Evolutionary conservation across 2,888 invertebrate species (phyloP).

Genomic region (Drosophila setosimentum): DNA sequence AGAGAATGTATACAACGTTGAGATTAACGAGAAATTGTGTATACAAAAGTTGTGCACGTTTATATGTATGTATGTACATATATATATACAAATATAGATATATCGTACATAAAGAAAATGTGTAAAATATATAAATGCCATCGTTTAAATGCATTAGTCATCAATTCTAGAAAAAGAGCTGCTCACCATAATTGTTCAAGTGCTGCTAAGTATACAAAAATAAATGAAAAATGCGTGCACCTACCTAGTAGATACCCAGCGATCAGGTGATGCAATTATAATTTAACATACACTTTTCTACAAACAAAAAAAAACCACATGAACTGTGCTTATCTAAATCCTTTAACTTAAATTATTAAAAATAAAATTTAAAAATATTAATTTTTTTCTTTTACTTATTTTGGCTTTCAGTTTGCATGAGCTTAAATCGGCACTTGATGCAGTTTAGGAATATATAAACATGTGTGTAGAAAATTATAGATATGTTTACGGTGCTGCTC

Average conservation of each 20-base stretch:
- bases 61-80: neutral
- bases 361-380: neutral
- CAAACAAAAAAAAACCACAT: neutral
- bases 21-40: slow-evolving; percentile 15
- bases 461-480: neutral
- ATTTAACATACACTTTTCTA: neutral
- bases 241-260: neutral
- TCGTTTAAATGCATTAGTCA: slow-evolving; percentile 44
- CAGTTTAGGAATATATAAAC: no score
- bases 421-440: neutral
- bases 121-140: slow-evolving; percentile 16
- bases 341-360: neutral
- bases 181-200: slow-evolving; percentile 18
- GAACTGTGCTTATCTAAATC: neutral
- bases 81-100: neutral
- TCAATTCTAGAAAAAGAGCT: slow-evolving; percentile 27
- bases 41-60: slow-evolving; percentile 8
- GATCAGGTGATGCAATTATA: neutral
- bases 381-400: neutral
- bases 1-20: neutral
- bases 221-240: neutral
- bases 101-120: slow-evolving; percentile 4
- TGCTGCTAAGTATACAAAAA: slow-evolving; percentile 7
- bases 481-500: no score
- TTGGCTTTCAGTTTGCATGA: neutral